A percentile compares a stretch with the other conserved stretches of the same genome.
phyloP scores from a whole-genome alignment of 1,140 invertebrate genomes.

The Chlorops oryzae region DNA sequence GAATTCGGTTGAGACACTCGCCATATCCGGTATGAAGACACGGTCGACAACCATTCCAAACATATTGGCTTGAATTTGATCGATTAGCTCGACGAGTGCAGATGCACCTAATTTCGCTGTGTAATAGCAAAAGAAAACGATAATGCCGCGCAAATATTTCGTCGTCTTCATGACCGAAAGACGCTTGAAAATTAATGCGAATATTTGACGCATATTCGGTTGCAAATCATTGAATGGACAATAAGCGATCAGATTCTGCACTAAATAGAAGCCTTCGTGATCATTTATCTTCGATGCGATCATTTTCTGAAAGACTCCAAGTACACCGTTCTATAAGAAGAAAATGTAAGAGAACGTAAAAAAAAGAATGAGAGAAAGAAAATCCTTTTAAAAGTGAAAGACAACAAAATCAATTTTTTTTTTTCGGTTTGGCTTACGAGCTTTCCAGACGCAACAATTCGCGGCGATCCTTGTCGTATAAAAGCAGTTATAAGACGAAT shows the following conservation, averaged over 20 bases:
- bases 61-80: slow-evolving; percentile 85
- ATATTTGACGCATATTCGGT: slow-evolving; percentile 80
- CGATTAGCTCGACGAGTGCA: slow-evolving; percentile 69
- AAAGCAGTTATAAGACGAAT: slow-evolving; percentile 84
- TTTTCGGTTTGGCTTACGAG: slow-evolving; percentile 52
- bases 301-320: slow-evolving; percentile 95
- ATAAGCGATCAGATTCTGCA: slow-evolving; percentile 77
- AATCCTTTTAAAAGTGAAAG: slow-evolving; percentile 11
- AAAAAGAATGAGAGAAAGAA: slow-evolving; percentile 9
- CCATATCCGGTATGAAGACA: slow-evolving; percentile 75
- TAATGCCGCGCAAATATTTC: slow-evolving; percentile 82
- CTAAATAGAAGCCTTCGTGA: slow-evolving; percentile 89
- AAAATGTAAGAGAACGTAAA: slow-evolving; percentile 1
- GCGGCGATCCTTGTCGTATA: slow-evolving; percentile 65
- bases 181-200: slow-evolving; percentile 85
- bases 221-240: slow-evolving; percentile 60
- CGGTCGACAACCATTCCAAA: slow-evolving; percentile 92
- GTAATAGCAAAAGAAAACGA: slow-evolving; percentile 86
- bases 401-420: no score
- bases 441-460: slow-evolving; percentile 65
- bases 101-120: slow-evolving; percentile 69
- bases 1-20: slow-evolving; percentile 73
- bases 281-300: slow-evolving; percentile 93
- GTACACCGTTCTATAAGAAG: slow-evolving; percentile 62
- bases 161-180: slow-evolving; percentile 88